These are phyloP conservation scores for Sebastes minor DNA, from an alignment of 2,797 vertebrate genomes.

Conservation along the genomic window DNA sequence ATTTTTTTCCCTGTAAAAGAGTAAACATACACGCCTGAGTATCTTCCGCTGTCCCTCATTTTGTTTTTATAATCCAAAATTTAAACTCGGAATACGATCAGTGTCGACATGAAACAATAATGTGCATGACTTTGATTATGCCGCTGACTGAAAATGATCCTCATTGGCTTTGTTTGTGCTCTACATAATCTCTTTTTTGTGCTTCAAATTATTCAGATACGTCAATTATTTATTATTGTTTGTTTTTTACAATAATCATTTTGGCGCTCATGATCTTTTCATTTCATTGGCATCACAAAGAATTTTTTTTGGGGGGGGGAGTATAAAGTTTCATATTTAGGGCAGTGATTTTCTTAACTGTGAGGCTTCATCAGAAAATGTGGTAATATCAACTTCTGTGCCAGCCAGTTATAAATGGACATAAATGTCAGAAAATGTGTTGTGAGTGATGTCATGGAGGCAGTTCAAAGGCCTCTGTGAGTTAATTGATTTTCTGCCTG, in stretches of 20 bases:
- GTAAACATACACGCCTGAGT: slow-evolving; percentile 68
- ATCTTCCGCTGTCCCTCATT: slow-evolving; percentile 4
- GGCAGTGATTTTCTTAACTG: slow-evolving; percentile 34
- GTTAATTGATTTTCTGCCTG: slow-evolving; percentile 65
- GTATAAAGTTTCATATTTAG: slow-evolving; percentile 6
- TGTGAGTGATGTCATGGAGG: slow-evolving; percentile 41
- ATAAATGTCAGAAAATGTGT: not conserved
- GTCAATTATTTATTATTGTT: not conserved
- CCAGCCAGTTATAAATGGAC: not conserved
- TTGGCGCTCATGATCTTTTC: not conserved
- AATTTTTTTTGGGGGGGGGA: not conserved
- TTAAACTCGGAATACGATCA: not conserved
- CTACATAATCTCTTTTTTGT: slow-evolving; percentile 17
- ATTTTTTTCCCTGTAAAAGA: slow-evolving; percentile 40
- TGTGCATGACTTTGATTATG: slow-evolving; percentile 1
- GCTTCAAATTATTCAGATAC: slow-evolving; percentile 1
- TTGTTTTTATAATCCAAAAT: not conserved
- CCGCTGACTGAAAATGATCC: slow-evolving; percentile 3
- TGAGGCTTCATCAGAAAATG: slow-evolving; percentile 12
- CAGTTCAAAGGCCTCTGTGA: slow-evolving; percentile 56
- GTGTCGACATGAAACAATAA: not conserved
- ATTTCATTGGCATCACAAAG: slow-evolving; percentile 40
- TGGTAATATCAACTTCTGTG: not conserved
- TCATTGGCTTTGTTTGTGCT: slow-evolving; percentile 50
- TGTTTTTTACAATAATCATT: not conserved